A percentile compares a stretch with the other conserved stretches of the same genome.
These are phyloP conservation scores for Vanessa cardui DNA, from an alignment of 2,888 invertebrate genomes.

Conservation along the genomic window DNA sequence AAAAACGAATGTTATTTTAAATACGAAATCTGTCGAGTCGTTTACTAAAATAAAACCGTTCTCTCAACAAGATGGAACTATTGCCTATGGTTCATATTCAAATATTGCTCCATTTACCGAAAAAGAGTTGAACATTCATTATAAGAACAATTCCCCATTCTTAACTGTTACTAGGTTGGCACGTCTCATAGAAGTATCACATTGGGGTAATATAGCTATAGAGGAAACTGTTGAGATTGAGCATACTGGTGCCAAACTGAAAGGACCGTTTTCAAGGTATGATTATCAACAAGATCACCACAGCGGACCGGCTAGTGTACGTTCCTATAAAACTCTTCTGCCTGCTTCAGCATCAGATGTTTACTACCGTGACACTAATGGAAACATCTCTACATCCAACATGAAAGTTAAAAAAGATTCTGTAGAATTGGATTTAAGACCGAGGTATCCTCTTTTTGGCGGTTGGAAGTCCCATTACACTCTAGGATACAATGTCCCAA, in stretches of 20 bases:
- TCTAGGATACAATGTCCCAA: constrained; percentile 98
- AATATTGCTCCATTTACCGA: constrained; percentile 84
- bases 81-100: constrained; percentile 95
- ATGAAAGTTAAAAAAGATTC: constrained; percentile 94
- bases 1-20: constrained; percentile 90
- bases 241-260: constrained; percentile 96
- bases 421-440: constrained; percentile 97
- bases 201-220: constrained; percentile 99
- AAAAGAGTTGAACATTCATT: constrained; percentile 91
- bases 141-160: constrained; percentile 98
- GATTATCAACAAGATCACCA: constrained; percentile 97
- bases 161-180: constrained; percentile 94
- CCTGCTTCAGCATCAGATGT: constrained; percentile 96
- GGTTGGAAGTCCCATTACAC: constrained; percentile 99
- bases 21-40: constrained; percentile 90
- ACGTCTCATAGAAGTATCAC: constrained; percentile 96
- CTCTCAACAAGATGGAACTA: constrained; percentile 88
- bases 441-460: constrained; percentile 98
- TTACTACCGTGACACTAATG: constrained; percentile 98
- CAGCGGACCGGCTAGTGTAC: constrained; percentile 93
- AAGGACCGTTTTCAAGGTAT: constrained; percentile 97
- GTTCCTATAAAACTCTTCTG: constrained; percentile 93
- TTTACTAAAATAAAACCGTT: constrained; percentile 93
- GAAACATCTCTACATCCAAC: constrained; percentile 98
- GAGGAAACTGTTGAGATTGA: constrained; percentile 96